Evolutionary conservation across 2,797 vertebrate species (phyloP).

Genomic region (Falco biarmicus): DNA sequence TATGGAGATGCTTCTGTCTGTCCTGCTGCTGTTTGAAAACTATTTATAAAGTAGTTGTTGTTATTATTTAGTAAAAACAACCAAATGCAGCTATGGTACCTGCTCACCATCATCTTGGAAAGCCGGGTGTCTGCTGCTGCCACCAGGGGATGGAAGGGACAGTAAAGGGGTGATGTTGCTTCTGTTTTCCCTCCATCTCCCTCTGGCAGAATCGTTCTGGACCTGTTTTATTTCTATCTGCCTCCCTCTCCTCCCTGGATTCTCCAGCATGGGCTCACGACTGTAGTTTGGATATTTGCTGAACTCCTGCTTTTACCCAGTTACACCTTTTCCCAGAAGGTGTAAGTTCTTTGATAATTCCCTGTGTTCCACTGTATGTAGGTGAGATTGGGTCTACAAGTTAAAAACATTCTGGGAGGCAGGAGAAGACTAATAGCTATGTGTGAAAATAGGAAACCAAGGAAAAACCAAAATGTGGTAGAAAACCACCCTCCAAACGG

Average conservation of each 20-base stretch:
- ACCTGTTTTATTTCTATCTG: neutral
- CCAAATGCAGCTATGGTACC: neutral
- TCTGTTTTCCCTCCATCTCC: neutral
- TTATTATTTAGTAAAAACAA: neutral
- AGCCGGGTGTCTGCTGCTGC: neutral
- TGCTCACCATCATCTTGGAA: fast-evolving
- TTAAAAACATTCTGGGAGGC: neutral
- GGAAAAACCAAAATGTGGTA: neutral
- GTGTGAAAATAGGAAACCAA: neutral
- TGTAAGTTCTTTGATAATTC: neutral
- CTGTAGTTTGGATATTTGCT: neutral
- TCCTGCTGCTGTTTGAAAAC: neutral
- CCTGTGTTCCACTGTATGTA: neutral
- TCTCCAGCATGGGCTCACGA: neutral
- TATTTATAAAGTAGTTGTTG: neutral
- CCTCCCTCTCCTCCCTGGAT: neutral
- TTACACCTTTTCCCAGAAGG: neutral
- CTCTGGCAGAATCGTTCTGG: fast-evolving
- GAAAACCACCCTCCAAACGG: neutral
- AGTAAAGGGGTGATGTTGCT: neutral
- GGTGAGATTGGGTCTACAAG: neutral
- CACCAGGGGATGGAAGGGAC: neutral
- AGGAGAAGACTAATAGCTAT: neutral
- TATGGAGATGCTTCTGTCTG: neutral
- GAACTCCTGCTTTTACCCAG: neutral